Evolutionary conservation across 2,797 vertebrate species (phyloP).

Genomic region (Okamejei kenojei): DNA sequence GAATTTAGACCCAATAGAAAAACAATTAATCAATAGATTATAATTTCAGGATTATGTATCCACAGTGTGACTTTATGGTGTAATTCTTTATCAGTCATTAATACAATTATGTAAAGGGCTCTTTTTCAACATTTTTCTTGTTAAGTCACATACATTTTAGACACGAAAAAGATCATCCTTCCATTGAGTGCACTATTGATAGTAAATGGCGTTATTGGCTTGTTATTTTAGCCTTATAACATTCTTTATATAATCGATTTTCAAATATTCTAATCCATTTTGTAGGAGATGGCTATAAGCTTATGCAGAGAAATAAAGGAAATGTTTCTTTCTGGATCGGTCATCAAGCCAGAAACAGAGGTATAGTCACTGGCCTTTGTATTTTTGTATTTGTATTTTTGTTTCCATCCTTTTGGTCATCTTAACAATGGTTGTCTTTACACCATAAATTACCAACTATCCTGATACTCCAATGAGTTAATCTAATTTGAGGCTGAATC

Average conservation of each 20-base stretch:
- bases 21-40: not conserved
- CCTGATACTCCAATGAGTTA: not conserved
- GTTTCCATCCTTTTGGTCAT: not conserved
- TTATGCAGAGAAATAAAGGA: constrained; percentile 12
- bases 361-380: not conserved
- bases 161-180: not conserved
- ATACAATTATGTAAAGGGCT: not conserved
- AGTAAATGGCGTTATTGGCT: not conserved
- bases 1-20: not conserved
- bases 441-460: not conserved
- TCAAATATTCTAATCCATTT: not conserved
- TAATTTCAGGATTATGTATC: not conserved
- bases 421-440: not conserved
- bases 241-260: not conserved
- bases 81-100: not conserved
- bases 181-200: not conserved
- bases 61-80: too few species aligned
- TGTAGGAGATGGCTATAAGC: not conserved
- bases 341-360: not conserved
- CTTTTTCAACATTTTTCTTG: not conserved
- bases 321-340: not conserved
- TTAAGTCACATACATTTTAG: not conserved
- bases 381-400: not conserved
- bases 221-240: not conserved
- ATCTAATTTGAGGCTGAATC: not conserved